phyloP scores from a whole-genome alignment of 2,888 invertebrate genomes.

The Lithosia quadra region DNA sequence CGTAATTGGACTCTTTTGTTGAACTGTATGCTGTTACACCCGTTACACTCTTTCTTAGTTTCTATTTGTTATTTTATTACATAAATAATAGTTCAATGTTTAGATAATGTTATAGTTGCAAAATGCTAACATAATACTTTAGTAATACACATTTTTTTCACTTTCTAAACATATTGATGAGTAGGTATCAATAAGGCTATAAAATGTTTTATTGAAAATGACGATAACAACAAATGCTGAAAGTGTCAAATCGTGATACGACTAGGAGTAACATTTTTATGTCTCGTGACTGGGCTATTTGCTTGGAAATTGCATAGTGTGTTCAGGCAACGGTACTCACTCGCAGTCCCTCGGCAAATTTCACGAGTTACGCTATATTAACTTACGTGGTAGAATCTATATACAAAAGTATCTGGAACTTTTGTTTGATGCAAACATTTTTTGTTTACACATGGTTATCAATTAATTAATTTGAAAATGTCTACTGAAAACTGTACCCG shows the following conservation, averaged over 20 bases:
- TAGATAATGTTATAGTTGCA: not conserved
- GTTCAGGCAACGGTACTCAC: constrained; percentile 51
- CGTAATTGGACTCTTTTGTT: constrained; percentile 27
- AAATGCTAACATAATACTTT: not conserved
- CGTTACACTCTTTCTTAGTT: constrained; percentile 13
- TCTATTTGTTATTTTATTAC: constrained; percentile 14
- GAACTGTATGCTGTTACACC: constrained; percentile 22
- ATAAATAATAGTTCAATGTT: not conserved
- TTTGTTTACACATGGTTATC: too few relatives aligned
- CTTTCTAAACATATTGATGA: constrained; percentile 31
- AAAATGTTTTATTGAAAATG: constrained; percentile 42
- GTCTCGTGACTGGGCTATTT: constrained; percentile 47
- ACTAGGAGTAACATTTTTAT: constrained; percentile 46
- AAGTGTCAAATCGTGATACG: constrained; percentile 45
- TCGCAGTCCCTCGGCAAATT: constrained; percentile 60
- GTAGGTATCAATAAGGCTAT: constrained; percentile 38
- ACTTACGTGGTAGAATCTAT: constrained; percentile 57
- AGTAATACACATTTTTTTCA: not conserved
- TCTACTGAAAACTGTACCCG: too few relatives aligned
- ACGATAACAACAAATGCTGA: constrained; percentile 39
- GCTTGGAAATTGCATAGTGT: constrained; percentile 56
- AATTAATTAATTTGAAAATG: too few relatives aligned
- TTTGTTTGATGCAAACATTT: constrained; percentile 53
- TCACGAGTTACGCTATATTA: constrained; percentile 64
- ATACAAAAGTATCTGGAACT: constrained; percentile 32